These are phyloP conservation scores for Rhipidura dahli DNA, from an alignment of 2,113 vertebrate genomes.

Conservation along the genomic window DNA sequence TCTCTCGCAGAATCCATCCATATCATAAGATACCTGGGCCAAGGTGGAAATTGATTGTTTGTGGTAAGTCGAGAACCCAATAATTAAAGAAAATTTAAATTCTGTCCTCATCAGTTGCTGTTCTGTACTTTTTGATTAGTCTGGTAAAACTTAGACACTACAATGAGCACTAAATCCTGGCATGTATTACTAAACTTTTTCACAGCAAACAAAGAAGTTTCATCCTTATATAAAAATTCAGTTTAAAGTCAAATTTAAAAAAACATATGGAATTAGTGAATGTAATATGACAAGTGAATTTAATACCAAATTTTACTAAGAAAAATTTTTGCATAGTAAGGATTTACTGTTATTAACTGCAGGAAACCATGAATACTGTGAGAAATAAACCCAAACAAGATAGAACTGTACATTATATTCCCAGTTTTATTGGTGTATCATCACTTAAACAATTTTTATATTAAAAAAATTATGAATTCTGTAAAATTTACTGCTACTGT, in stretches of 20 bases:
- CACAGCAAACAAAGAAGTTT: neutral
- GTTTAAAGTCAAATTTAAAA: neutral
- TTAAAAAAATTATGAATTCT: neutral
- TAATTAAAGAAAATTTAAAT: slow-evolving; percentile 24
- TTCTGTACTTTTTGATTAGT: neutral
- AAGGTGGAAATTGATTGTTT: slow-evolving; percentile 35
- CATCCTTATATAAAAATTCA: neutral
- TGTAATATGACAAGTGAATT: neutral
- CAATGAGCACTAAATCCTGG: neutral
- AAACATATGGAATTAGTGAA: neutral
- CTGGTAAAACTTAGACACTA: neutral
- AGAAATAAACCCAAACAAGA: neutral
- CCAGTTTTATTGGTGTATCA: neutral
- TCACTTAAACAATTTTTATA: neutral
- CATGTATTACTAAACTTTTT: neutral
- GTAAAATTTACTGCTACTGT: neutral
- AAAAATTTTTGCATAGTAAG: neutral
- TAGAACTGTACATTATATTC: neutral
- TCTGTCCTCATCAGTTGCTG: neutral
- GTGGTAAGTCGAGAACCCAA: slow-evolving; percentile 38
- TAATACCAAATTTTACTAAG: neutral
- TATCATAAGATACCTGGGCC: slow-evolving; percentile 94
- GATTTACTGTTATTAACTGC: neutral
- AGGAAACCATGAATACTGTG: neutral
- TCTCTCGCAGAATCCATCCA: slow-evolving; percentile 96